Evolutionary conservation across 2,888 invertebrate species (phyloP), one percentile per base, ranked within the genome.

Genomic region (Agrochola lota): DNA sequence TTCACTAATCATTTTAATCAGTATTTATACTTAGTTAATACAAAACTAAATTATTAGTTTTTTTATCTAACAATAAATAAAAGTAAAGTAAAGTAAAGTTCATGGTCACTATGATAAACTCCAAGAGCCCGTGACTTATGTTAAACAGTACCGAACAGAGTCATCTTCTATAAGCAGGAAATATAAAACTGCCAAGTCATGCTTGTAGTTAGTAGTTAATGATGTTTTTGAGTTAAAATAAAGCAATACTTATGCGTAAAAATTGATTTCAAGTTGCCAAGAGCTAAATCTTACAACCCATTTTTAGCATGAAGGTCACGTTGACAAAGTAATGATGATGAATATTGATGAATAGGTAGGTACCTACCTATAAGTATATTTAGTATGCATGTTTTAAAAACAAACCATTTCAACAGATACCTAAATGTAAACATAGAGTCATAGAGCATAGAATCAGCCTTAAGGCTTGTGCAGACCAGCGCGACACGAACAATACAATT

Each of bases 81-180:
- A n/a, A n/a, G n/a, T n/a, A n/a, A n/a, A n/a, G n/a, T n/a, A n/a
- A 30, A 30, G 2, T 30, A n/a, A 57, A 77, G 77, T 70, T 83
- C 83, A 83, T 77, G 83, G 83, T 49, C 71, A 71, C 15, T 49
- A 35, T 17, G 52, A 63, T 80, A 84, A 78, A 57, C 35, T 66
- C 46, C 11, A 35, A 57, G 30, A 43, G 20, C 23, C 30, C 59
- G 71, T 85, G 71, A 74, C 70, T 68, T 81, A 68, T 26, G 64
- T 57, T 46, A 12, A 46, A 57, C 46, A n/a, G 26, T 52, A 52
- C 43, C 26, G 55, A 74, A 35, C 20, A 0, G 52, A 43, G 35
- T 59, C 68, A 57, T 67, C 62, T 49, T 40, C 9, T 68, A 68
- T 20, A 52, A 73, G 8, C 49, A 64, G 43, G 46, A 81, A 70